Conservation (phyloP, 35 echinoderm and acorn worm species). For the Chiridota heheva region DNA sequence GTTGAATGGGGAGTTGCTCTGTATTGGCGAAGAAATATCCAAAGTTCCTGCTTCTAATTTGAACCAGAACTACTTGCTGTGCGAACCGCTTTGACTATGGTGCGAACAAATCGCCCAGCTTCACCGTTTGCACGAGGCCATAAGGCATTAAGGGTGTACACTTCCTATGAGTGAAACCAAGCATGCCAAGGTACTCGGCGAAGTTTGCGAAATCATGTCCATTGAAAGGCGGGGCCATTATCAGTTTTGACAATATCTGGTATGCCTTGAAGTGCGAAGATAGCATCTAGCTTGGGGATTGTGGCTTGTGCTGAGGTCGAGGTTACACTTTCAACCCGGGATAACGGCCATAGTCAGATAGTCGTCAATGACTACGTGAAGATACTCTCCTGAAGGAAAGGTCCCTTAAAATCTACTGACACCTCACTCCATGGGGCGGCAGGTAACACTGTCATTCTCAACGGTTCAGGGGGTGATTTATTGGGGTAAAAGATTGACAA, state of each 20-base stretch:
- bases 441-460: constrained; percentile 39
- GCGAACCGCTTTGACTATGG: constrained; percentile 37
- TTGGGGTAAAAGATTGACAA: constrained; percentile 34
- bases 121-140: constrained; percentile 67
- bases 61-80: background rate
- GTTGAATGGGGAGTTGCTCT: constrained; percentile 58
- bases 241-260: constrained; percentile 47
- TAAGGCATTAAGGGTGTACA: constrained; percentile 39
- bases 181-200: constrained; percentile 17
- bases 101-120: constrained; percentile 52
- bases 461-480: constrained; percentile 11
- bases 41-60: constrained; percentile 69
- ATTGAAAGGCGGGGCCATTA: constrained; percentile 64
- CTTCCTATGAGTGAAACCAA: constrained; percentile 40
- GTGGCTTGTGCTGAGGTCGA: constrained; percentile 57
- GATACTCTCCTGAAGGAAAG: constrained; percentile 56
- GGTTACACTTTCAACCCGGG: constrained; percentile 56
- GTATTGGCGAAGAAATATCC: constrained; percentile 69
- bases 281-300: constrained; percentile 54
- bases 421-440: constrained; percentile 20
- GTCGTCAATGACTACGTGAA: constrained; percentile 56
- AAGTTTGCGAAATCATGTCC: constrained; percentile 53
- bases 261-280: constrained; percentile 58
- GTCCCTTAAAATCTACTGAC: constrained; percentile 47
- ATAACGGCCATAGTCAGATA: constrained; percentile 74